Conservation (phyloP, 2,797 vertebrate species). For the Coendou prehensilis region DNA sequence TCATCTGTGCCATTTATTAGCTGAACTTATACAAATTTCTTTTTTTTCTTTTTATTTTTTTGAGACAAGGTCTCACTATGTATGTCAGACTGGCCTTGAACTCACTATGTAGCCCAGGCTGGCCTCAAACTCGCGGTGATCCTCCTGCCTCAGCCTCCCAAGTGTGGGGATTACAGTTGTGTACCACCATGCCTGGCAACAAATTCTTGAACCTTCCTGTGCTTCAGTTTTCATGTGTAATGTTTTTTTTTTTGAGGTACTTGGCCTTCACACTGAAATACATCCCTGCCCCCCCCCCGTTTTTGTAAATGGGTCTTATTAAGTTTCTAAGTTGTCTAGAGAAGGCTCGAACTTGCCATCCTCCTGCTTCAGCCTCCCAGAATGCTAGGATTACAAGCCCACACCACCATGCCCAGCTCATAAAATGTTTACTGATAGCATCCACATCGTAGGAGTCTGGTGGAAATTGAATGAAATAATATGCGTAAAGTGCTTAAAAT, state of each 20-base stretch:
- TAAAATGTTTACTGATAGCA: conserved; percentile 36
- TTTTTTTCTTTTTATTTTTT: not conserved
- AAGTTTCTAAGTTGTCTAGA: not conserved
- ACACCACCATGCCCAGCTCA: not conserved
- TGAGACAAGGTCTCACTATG: not conserved
- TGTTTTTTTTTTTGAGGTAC: not conserved
- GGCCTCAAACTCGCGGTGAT: not conserved
- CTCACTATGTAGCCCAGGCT: not conserved
- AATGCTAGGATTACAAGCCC: not conserved
- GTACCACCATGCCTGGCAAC: not conserved
- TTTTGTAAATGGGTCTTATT: not conserved
- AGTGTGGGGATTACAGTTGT: not conserved
- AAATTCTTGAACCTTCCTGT: conserved; percentile 32
- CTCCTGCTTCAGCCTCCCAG: not conserved
- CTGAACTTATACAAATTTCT: not conserved
- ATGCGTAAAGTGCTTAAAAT: conserved; percentile 23
- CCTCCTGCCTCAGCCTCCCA: not conserved
- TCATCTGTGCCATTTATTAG: conserved; percentile 2
- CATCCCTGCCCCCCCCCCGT: not conserved
- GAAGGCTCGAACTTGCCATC: not conserved
- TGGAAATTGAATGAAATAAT: not conserved
- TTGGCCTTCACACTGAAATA: not conserved
- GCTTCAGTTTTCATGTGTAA: conserved; percentile 44
- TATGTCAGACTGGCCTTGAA: not conserved
- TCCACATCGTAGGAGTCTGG: conserved; percentile 26